phyloP scores from a whole-genome alignment of 2,888 invertebrate species.

The Cheilosia soror region DNA sequence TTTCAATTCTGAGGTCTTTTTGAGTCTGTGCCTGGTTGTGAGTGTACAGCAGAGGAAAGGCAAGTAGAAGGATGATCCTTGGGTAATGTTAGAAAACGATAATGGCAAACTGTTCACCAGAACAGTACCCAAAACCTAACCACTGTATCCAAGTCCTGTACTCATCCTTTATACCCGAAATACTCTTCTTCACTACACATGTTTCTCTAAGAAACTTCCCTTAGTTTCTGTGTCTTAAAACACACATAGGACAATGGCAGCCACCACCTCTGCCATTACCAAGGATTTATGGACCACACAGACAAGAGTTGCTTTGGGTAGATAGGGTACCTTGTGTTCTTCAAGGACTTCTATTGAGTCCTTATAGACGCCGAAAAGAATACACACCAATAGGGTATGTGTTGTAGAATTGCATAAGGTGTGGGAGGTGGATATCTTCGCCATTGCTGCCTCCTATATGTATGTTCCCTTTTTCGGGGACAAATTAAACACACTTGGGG shows the following conservation, averaged over 20 bases:
- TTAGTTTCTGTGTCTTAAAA: conserved; percentile 47
- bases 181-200: conserved; percentile 42
- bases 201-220: conserved; percentile 48
- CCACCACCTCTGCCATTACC: conserved; percentile 67
- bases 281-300: conserved; percentile 67
- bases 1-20: conserved; percentile 10
- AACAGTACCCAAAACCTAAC: conserved; percentile 52
- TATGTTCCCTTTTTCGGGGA: conserved; percentile 57
- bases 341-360: conserved; percentile 68
- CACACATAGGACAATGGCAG: conserved; percentile 22
- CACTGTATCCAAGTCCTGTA: conserved; percentile 12
- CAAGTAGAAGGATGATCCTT: conserved; percentile 44
- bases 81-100: conserved; percentile 64
- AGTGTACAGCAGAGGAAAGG: conserved; percentile 1
- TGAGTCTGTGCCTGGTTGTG: background rate
- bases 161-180: conserved; percentile 32
- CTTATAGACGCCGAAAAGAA: conserved; percentile 61
- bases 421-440: conserved; percentile 7
- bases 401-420: background rate
- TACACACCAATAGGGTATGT: conserved; percentile 26
- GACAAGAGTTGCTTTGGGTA: conserved; percentile 37
- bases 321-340: conserved; percentile 51
- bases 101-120: conserved; percentile 70
- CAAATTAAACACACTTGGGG: conserved; percentile 74
- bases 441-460: conserved; percentile 5